Evolutionary conservation across 2,888 invertebrate genomes (phyloP).

Genomic region (Hyposoter dolosus): DNA sequence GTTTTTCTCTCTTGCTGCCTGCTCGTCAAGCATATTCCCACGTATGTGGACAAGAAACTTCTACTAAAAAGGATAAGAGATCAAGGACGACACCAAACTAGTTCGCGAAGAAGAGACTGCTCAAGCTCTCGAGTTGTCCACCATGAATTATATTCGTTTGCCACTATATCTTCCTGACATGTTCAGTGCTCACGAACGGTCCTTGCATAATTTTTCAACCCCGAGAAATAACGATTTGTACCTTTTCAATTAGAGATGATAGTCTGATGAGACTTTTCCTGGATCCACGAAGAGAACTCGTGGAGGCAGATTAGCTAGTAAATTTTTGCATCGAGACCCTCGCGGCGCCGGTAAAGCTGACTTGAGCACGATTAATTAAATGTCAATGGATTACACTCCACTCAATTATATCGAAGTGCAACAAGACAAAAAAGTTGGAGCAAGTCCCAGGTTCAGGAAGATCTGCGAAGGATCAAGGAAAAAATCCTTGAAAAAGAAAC

Average conservation of each 20-base stretch:
- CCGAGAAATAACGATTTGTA: not conserved
- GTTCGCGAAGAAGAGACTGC: not conserved
- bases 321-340: conserved; percentile 5
- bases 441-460: not conserved
- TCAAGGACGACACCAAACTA: conserved; percentile 9
- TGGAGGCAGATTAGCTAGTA: not conserved
- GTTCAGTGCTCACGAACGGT: no score
- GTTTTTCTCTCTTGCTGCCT: conserved; percentile 13
- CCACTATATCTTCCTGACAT: not conserved
- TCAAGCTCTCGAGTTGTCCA: not conserved
- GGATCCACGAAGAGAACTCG: not conserved
- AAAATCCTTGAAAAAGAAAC: conserved; percentile 36
- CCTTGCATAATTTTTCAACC: not conserved
- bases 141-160: not conserved
- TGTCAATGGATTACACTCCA: conserved; percentile 47
- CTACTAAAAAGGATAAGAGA: not conserved
- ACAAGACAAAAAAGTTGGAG: conserved; percentile 14
- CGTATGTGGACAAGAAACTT: conserved; percentile 36
- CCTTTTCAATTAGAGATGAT: not conserved
- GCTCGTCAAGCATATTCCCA: conserved; percentile 4
- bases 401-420: conserved; percentile 41
- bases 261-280: not conserved
- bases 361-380: conserved; percentile 49
- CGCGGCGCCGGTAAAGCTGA: conserved; percentile 16
- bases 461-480: conserved; percentile 15